Evolutionary conservation across 2,888 invertebrate species (phyloP), one percentile per base, ranked within the genome.

Genomic region (Achlya flavicornis): DNA sequence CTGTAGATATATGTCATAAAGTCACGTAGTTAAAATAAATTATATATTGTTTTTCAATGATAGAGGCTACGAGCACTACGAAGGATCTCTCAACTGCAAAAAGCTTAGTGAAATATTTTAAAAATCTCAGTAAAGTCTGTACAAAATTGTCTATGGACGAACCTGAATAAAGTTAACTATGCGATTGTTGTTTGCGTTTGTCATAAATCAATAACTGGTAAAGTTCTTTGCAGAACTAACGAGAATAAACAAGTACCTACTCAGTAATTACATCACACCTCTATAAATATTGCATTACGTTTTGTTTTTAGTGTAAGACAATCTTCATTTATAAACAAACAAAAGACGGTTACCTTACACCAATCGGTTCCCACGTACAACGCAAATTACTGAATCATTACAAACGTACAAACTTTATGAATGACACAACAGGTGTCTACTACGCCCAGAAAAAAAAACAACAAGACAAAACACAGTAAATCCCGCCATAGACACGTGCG

Each of bases 381-480:
- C 77, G 80, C 79, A 82, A 82, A 85, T 82, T 77, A 77, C 77
- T 76, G 74, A 78, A 76, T 72, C 79, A 86, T 85, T 84, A 81
- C 79, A 53, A 53, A 53, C 53, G 53, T 71, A 71, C 70, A 75
- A 75, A 79, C 77, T 61, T 76, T 61, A 75, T 88, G 86, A 92
- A 92, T 90, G 80, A 82, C 89, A 63, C 92, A 75, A 85, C 91
- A 92, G 92, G 93, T 93, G 92, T 82, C 89, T 74, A 79, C 76
- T 84, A 87, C 79, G 73, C 66, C 53, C 66, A 74, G 73, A 80
- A 84, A 87, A 87, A 83, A 85, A 81, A 80, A 74, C 68, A 66
- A 79, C 83, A 79, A 86, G 88, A 89, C 85, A 88, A 84, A 86
- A 84, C 77, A 80, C 75, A 78, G 84, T 85, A 83, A 86, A 89